These are phyloP conservation scores for Diaperis boleti DNA, from an alignment of 2,888 invertebrate genomes.

Conservation along the genomic window DNA sequence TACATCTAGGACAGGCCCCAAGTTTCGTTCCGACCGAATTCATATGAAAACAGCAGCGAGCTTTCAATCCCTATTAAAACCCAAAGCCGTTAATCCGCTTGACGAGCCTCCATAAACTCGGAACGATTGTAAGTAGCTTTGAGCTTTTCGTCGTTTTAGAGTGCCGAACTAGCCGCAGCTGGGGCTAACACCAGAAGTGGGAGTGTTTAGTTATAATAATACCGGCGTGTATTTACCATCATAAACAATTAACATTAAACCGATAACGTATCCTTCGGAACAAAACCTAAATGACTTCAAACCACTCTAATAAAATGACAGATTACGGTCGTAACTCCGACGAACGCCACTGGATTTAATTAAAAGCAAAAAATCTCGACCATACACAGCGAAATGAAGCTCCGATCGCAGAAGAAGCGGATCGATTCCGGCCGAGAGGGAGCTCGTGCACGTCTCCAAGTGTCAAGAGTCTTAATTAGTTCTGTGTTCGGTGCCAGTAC, in stretches of 20 bases:
- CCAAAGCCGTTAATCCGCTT: slow-evolving; percentile 35
- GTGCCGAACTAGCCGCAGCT: slow-evolving; percentile 4
- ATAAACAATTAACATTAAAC: no score
- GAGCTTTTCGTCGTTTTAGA: slow-evolving; percentile 28
- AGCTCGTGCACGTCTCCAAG: slow-evolving; percentile 41
- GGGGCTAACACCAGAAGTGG: slow-evolving; percentile 15
- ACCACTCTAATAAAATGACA: no score
- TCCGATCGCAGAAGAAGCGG: slow-evolving; percentile 25
- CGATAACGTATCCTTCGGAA: no score
- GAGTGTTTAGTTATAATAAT: no score
- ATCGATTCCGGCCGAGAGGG: slow-evolving; percentile 18
- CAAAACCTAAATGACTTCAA: no score
- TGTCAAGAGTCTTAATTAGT: slow-evolving; percentile 46
- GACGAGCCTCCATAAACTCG: slow-evolving; percentile 35
- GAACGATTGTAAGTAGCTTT: slow-evolving; percentile 41
- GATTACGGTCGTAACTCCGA: no score
- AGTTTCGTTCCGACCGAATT: slow-evolving; percentile 22
- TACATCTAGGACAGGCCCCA: neutral
- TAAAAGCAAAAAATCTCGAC: slow-evolving; percentile 24
- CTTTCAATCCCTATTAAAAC: slow-evolving; percentile 43
- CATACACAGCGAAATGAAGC: no score
- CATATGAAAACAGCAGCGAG: slow-evolving; percentile 41
- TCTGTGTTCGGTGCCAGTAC: slow-evolving; percentile 40
- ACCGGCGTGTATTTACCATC: no score
- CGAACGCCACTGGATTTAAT: slow-evolving; percentile 20